Evolutionary conservation across 2,797 vertebrate genomes (phyloP), one percentile per base, ranked within the genome.

Genomic region (Sebastes diaconus): DNA sequence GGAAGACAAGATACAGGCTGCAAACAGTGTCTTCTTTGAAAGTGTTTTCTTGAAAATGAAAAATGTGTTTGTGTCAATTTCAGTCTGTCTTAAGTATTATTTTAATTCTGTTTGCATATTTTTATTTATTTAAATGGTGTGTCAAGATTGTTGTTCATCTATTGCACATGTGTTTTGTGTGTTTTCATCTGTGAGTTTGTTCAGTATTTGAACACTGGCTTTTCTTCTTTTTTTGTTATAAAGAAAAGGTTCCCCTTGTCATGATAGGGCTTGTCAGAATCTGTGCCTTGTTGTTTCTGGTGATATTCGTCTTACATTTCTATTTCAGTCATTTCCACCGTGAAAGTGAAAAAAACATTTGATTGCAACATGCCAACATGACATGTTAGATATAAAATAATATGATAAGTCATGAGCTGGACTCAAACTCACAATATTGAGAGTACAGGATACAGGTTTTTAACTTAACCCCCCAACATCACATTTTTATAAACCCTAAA

Each of bases 111-210:
- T 84, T 82, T 12, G 59, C n/a, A 22, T 73, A 5, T 71, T 90
- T 83, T 78, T 92, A 94, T 94, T 93, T 94, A 94, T 93, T 94
- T 6, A 76, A 82, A 78, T 68, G 9, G 27, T 55, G 69, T 80
- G 46, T 75, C 39, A 24, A 32, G 71, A 69, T 78, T 83, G 69
- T 69, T 77, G 68, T 67, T 67, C 73, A 63, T 86, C 29, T 73
- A 34, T 85, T 91, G 89, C 81, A 88, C 81, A 79, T 73, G 27
- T 60, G 16, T 73, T 80, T 79, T 78, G 80, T 88, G 78, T 60
- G 10, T 73, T 12, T 71, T 66, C 2, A 16, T 60, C 4, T 67
- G 52, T 54, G 34, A 70, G 59, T 77, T 80, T 25, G 42, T 86
- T 87, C 25, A 70, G 66, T 88, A 73, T 88, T 91, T 58, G 32